phyloP scores from a whole-genome alignment of 2,113 vertebrate genomes.

The Labrus mixtus region DNA sequence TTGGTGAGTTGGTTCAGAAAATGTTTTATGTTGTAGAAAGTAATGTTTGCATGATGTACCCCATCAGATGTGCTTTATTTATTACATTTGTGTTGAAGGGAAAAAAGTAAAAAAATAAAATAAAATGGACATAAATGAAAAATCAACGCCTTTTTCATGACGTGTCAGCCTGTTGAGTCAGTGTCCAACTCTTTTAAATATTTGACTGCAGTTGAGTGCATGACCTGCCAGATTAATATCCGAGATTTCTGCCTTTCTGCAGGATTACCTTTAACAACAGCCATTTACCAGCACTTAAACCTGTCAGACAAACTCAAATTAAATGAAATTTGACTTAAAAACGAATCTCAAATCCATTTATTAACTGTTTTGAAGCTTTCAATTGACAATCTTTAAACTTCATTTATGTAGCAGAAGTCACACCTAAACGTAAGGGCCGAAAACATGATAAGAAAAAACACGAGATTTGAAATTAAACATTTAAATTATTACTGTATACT shows the following conservation, averaged over 20 bases:
- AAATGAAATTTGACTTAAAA: not conserved
- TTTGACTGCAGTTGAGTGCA: no score
- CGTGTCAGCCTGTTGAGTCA: not conserved
- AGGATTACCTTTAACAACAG: not conserved
- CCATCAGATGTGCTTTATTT: slow-evolving; percentile 87
- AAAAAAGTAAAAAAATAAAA: slow-evolving; percentile 45
- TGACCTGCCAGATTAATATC: not conserved
- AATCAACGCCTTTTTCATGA: slow-evolving; percentile 40
- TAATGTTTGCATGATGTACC: slow-evolving; percentile 84
- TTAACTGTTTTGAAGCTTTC: not conserved
- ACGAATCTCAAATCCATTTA: not conserved
- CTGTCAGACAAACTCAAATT: not conserved
- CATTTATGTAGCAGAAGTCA: no score
- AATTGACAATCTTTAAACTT: no score
- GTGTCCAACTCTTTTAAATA: not conserved
- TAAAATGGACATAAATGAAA: slow-evolving; percentile 75
- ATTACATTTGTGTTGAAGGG: slow-evolving; percentile 84
- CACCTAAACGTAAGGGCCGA: no score
- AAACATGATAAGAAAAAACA: no score
- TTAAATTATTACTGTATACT: no score
- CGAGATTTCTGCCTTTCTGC: not conserved
- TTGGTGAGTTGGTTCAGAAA: slow-evolving; percentile 50
- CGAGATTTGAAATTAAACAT: no score
- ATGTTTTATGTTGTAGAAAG: slow-evolving; percentile 77
- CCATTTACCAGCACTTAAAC: not conserved